Base-by-base conservation (phyloP, 2,113 vertebrate species). In the Amphiprion ocellaris region DNA sequence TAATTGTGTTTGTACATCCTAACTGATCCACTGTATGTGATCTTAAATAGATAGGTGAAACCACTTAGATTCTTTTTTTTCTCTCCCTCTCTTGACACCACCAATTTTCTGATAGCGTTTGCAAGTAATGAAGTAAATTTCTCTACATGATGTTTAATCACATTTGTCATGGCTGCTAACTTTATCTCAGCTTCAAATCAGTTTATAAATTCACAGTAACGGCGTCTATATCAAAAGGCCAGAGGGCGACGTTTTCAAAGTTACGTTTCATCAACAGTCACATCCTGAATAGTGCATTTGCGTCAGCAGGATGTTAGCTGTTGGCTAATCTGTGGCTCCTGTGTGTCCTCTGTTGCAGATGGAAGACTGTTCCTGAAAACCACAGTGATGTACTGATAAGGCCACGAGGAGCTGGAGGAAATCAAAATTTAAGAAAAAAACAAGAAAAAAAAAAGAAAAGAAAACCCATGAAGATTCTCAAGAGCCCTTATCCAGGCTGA, bases 311-410 rank as follows among this genome's bases (percentile, higher is more conserved):
- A 85, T 78, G 83, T 82, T 81, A 11, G 86, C 83, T 85, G 69
- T 65, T 76, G 83, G 84, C 89, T 93, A 91, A 92, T 88, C 68
- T 53, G 58, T 59, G 61, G 71, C 79, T 82, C 65, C 62, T 87
- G 90, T 94, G 93, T 89, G 91, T 94, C 79, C 92, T 95, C 79
- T 64, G 91, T 96, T 97, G 89, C 95, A 99, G 98, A 99, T 96
- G 98, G 98, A 96, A 96, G 98, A 96, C 97, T 99, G 92, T 99
- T 98, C 96, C 96, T 99, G 96, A 99, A 99, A 96, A 99, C 97
- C 91, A 96, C 97, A 85, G 97, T 99, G 94, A 99, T 99, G 98
- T 99, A 99, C 90, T 99, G 96, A 99, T 92, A 92, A 88, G 90
- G 82, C 79, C 61, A 26, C 1, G n/a, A 74, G 70, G 87, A 95